phyloP scores from a whole-genome alignment of 2,113 vertebrate species.

The Morone saxatilis region DNA sequence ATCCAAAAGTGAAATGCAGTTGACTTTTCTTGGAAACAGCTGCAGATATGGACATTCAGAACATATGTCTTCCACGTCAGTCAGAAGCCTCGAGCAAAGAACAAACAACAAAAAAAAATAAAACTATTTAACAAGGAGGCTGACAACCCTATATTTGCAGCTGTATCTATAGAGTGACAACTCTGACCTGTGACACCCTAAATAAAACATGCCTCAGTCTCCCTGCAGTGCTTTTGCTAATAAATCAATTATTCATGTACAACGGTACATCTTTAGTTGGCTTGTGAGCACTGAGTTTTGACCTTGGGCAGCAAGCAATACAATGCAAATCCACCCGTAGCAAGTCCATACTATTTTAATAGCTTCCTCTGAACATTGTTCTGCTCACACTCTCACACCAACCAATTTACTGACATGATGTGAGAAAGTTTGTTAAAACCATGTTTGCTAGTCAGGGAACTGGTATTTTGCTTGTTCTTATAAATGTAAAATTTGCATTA shows the following conservation, averaged over 20 bases:
- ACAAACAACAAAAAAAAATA: slow-evolving; percentile 9
- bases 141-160: slow-evolving; percentile 51
- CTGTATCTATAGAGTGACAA: slow-evolving; percentile 51
- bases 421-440: slow-evolving; percentile 28
- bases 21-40: slow-evolving; percentile 77
- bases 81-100: slow-evolving; percentile 24
- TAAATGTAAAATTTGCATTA: slow-evolving; percentile 69
- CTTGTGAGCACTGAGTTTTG: slow-evolving; percentile 26
- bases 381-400: neutral
- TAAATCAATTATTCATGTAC: slow-evolving; percentile 63
- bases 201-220: slow-evolving; percentile 57
- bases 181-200: slow-evolving; percentile 45
- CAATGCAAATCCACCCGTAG: slow-evolving; percentile 37
- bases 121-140: slow-evolving; percentile 46
- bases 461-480: slow-evolving; percentile 55
- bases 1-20: slow-evolving; percentile 73
- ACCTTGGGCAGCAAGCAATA: slow-evolving; percentile 39
- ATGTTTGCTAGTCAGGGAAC: slow-evolving; percentile 29
- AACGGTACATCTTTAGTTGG: slow-evolving; percentile 28
- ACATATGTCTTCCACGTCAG: slow-evolving; percentile 35
- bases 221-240: slow-evolving; percentile 44
- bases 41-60: slow-evolving; percentile 66
- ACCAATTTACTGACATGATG: slow-evolving; percentile 33
- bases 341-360: slow-evolving; percentile 12
- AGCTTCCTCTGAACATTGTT: slow-evolving; percentile 19